These are phyloP conservation scores for Heteromormyrus szaboi DNA, from an alignment of 2,797 vertebrate species.

Conservation along the genomic window DNA sequence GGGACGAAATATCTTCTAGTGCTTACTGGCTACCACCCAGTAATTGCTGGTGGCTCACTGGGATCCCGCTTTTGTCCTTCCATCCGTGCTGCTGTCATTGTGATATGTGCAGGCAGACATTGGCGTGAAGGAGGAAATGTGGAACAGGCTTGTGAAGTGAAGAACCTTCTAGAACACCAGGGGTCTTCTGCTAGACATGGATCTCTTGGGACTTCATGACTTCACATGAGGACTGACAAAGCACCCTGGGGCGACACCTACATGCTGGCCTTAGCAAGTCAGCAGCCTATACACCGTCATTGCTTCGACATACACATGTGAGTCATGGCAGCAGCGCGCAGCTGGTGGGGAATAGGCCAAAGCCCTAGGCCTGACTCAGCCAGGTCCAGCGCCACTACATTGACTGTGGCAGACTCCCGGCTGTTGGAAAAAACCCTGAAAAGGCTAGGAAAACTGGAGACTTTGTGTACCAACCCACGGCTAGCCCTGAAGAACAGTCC, in stretches of 20 bases:
- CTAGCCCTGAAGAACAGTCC: slow-evolving; percentile 66
- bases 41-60: neutral
- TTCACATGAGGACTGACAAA: slow-evolving; percentile 1
- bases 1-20: neutral
- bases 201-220: slow-evolving; percentile 14
- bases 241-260: neutral
- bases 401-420: slow-evolving; percentile 41
- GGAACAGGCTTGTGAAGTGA: neutral
- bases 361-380: slow-evolving; percentile 22
- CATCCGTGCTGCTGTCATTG: neutral
- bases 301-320: slow-evolving; percentile 4
- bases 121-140: neutral
- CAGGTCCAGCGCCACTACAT: slow-evolving; percentile 25
- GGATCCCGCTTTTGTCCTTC: neutral
- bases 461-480: slow-evolving; percentile 56
- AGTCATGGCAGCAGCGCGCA: slow-evolving; percentile 47
- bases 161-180: neutral
- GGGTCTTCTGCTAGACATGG: neutral
- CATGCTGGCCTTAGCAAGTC: neutral
- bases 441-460: slow-evolving; percentile 58
- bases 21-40: neutral
- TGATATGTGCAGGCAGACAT: neutral
- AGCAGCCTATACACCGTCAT: neutral
- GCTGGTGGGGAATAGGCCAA: slow-evolving; percentile 28
- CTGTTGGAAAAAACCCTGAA: slow-evolving; percentile 57